Base-by-base conservation (phyloP, 1,140 invertebrate species). In the Cecropterus lyciades region DNA sequence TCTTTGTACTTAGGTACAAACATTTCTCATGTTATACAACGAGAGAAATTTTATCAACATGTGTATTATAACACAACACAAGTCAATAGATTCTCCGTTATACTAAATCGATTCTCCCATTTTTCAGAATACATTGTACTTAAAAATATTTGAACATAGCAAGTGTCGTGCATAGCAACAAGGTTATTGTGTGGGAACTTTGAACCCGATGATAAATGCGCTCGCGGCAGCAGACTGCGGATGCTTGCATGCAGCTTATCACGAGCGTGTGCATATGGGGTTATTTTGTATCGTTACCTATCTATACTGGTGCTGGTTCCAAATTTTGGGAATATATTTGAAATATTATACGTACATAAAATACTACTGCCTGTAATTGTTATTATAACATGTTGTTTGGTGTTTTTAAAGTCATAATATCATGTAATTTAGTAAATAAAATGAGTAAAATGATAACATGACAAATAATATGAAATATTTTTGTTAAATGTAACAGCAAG, bases 171-270 rank as follows among this genome's bases (percentile, higher is more conserved):
- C 56, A 67, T 73, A 72, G 73, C 72, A 77, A 69, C 73, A 72
- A 74, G 51, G 73, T 77, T 78, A 85, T 84, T 83, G 81, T 83
- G 73, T 80, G 73, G 56, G 76, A 83, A 86, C 81, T 86, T 83
- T 84, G 82, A 80, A 83, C 83, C 78, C 73, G 68, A 80, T 82
- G 83, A 85, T 87, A 89, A 87, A 85, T 82, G 80, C 65, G 60
- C 69, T 53, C 59, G 53, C 70, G 63, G 67, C 68, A 65, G 70
- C 68, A 76, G 67, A 76, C 73, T 71, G 65, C 80, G 75, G 79
- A 80, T 80, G 75, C 65, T 72, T 70, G 73, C 82, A 81, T 79
- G 80, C 60, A 71, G 72, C 78, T 86, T 84, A 86, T 86, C 84
- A 74, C 72, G 67, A 67, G 53, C 72, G n/a, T 53, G 62, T 70